A percentile compares a stretch with the other conserved stretches of the same genome.
Evolutionary conservation across 1,140 invertebrate species (phyloP).

Genomic region (Asobara japonica): DNA sequence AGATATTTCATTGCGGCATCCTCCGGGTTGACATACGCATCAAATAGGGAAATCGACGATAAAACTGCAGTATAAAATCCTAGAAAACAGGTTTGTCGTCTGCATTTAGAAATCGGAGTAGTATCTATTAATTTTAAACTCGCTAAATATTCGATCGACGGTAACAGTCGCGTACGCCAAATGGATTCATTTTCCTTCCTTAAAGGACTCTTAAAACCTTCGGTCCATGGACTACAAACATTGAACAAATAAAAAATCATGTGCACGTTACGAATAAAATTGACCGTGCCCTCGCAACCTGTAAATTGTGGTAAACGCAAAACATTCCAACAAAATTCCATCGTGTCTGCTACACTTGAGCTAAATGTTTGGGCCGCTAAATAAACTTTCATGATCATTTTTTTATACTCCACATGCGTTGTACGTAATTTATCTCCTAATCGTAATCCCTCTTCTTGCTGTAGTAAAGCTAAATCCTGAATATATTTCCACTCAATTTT

Average conservation of each 20-base stretch:
- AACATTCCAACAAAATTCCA: constrained; percentile 19
- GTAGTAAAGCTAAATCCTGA: neutral
- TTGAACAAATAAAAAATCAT: constrained; percentile 40
- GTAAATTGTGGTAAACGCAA: neutral
- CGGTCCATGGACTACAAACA: constrained; percentile 31
- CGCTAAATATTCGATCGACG: neutral
- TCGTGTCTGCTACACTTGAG: constrained; percentile 37
- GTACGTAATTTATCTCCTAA: constrained; percentile 15
- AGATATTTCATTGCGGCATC: constrained; percentile 34
- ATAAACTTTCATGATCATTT: constrained; percentile 30
- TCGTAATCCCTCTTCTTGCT: constrained; percentile 30
- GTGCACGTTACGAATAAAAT: constrained; percentile 37
- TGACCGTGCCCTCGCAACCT: constrained; percentile 14
- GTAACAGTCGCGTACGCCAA: constrained; percentile 21
- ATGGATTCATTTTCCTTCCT: constrained; percentile 25
- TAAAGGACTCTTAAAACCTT: constrained; percentile 33
- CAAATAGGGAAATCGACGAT: constrained; percentile 30
- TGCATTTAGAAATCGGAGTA: constrained; percentile 24
- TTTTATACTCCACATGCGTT: constrained; percentile 16
- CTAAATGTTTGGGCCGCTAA: constrained; percentile 43
- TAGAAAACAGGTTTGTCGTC: constrained; percentile 28
- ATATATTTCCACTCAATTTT: neutral
- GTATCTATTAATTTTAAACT: neutral
- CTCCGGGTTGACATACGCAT: constrained; percentile 33
- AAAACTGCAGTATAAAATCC: constrained; percentile 34